Conservation (phyloP, 2,113 vertebrate genomes). For the Dicerorhinus sumatrensis region DNA sequence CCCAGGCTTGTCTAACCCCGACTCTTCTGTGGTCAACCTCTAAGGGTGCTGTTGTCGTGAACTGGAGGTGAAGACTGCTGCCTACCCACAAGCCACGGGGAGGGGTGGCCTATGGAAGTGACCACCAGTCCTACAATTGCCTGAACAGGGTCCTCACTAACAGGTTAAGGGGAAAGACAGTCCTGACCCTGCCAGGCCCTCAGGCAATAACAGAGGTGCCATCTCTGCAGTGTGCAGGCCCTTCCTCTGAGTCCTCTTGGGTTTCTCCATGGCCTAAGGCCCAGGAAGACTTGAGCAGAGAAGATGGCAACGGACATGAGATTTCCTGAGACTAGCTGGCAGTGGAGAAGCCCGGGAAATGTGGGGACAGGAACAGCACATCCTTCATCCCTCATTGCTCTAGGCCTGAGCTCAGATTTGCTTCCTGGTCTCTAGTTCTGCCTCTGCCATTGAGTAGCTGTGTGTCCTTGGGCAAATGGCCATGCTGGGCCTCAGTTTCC, state of each 20-base stretch:
- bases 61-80: background rate
- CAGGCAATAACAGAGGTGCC: background rate
- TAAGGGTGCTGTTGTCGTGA: background rate
- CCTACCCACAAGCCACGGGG: background rate
- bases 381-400: background rate
- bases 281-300: background rate
- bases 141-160: background rate
- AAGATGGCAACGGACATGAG: background rate
- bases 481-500: background rate
- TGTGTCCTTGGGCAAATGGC: background rate
- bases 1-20: background rate
- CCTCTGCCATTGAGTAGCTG: background rate
- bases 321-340: background rate
- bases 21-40: background rate
- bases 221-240: accelerated
- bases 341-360: background rate
- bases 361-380: background rate
- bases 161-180: background rate
- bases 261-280: background rate
- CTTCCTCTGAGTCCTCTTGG: background rate
- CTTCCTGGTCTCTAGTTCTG: background rate
- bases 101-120: background rate
- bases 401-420: background rate
- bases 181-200: no score
- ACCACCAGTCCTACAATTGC: background rate